These are phyloP conservation scores for Uromys caudimaculatus DNA, from an alignment of 2,797 vertebrate genomes.

Conservation along the genomic window DNA sequence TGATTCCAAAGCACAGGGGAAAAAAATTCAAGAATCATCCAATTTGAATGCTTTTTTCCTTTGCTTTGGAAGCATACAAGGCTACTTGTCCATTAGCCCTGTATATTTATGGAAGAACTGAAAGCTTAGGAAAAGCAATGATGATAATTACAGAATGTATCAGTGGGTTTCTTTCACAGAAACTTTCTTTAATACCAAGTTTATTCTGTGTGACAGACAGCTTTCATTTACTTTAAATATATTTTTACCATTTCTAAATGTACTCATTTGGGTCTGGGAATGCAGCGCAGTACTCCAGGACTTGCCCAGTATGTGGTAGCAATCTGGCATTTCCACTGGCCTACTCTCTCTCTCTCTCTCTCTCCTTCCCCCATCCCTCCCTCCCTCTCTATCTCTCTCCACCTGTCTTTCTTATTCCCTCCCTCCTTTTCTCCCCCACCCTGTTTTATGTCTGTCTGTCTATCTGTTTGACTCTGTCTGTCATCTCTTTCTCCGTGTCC, in stretches of 20 bases:
- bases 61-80: background rate
- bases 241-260: background rate
- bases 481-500: background rate
- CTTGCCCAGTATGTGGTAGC: background rate
- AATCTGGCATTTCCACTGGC: background rate
- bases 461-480: too few relatives aligned
- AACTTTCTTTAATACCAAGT: background rate
- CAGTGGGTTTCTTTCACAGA: background rate
- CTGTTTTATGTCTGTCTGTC: too few relatives aligned
- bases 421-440: too few relatives aligned
- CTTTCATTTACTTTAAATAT: background rate
- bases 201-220: background rate
- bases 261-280: background rate
- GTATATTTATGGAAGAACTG: background rate
- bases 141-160: background rate
- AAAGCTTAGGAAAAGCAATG: background rate
- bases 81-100: background rate
- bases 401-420: background rate
- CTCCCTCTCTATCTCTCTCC: too few relatives aligned
- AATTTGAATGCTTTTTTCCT: background rate
- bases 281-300: background rate
- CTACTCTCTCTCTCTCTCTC: background rate
- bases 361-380: background rate
- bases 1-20: background rate
- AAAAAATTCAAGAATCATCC: background rate